These are phyloP conservation scores for Drosophila nikananu DNA, from an alignment of 1,140 invertebrate species.

Conservation along the genomic window DNA sequence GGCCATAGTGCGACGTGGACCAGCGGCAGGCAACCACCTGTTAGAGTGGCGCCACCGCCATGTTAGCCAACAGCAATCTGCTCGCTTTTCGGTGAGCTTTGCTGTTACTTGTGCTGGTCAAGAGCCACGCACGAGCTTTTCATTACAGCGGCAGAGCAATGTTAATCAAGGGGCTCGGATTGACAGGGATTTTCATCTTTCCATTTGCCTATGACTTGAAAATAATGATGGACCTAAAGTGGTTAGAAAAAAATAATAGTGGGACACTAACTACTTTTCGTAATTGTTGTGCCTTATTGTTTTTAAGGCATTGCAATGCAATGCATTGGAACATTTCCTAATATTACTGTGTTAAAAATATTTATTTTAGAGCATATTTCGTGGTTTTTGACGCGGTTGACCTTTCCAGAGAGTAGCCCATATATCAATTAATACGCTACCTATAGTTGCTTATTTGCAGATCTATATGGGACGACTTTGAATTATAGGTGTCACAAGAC, in stretches of 20 bases:
- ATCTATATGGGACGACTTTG: too few species aligned
- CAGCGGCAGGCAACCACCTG: slow-evolving; percentile 64
- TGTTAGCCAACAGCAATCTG: slow-evolving; percentile 44
- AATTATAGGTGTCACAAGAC: too few species aligned
- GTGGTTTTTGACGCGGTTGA: too few species aligned
- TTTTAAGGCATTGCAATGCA: too few species aligned
- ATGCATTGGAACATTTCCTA: too few species aligned
- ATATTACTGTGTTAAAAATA: too few species aligned
- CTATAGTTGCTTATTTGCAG: too few species aligned
- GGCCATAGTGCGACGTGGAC: slow-evolving; percentile 51
- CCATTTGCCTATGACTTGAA: background rate
- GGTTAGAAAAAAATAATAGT: background rate
- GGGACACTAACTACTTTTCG: too few species aligned
- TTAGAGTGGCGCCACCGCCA: slow-evolving; percentile 43
- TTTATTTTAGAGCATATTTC: too few species aligned
- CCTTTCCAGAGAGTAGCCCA: too few species aligned
- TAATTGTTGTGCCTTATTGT: too few species aligned
- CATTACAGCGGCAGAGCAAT: background rate
- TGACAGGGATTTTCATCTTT: background rate
- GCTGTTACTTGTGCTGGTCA: slow-evolving; percentile 1
- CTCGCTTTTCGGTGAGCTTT: slow-evolving; percentile 34
- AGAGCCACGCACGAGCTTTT: slow-evolving; percentile 7
- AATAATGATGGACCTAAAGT: background rate
- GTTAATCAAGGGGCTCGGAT: background rate
- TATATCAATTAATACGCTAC: too few species aligned